Conservation (phyloP, 2,888 invertebrate species). For the Drosophila leonis region DNA sequence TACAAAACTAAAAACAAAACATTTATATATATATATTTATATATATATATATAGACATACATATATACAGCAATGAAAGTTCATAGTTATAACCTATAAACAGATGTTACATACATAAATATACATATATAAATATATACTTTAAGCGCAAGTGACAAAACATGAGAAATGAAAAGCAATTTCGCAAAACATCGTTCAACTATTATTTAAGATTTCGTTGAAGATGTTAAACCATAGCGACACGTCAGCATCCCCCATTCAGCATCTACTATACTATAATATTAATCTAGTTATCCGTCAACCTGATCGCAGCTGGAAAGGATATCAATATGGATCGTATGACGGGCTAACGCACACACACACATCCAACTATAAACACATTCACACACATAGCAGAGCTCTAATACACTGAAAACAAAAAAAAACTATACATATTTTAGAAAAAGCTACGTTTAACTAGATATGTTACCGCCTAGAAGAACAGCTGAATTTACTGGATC, state of each 20-base stretch:
- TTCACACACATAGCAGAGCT: constrained; percentile 2
- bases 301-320: constrained; percentile 19
- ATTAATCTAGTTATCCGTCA: constrained; percentile 16
- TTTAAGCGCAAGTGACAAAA: constrained; percentile 60
- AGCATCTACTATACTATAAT: not conserved
- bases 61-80: constrained; percentile 44
- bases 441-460: constrained; percentile 19
- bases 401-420: constrained; percentile 12
- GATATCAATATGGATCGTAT: constrained; percentile 7
- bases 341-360: constrained; percentile 21
- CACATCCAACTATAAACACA: not conserved
- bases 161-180: constrained; percentile 69
- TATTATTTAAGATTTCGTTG: constrained; percentile 42
- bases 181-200: constrained; percentile 59
- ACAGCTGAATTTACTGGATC: constrained; percentile 16
- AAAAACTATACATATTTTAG: constrained; percentile 5
- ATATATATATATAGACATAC: constrained; percentile 41
- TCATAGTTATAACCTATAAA: constrained; percentile 54
- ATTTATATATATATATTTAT: constrained; percentile 21
- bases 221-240: constrained; percentile 20
- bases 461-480: constrained; percentile 37
- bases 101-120: constrained; percentile 46
- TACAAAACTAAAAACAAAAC: constrained; percentile 18
- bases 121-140: constrained; percentile 1
- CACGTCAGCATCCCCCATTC: constrained; percentile 5